Evolutionary conservation across 2,113 vertebrate genomes (phyloP), one percentile per base, ranked within the genome.

Genomic region (Bombycilla garrulus): DNA sequence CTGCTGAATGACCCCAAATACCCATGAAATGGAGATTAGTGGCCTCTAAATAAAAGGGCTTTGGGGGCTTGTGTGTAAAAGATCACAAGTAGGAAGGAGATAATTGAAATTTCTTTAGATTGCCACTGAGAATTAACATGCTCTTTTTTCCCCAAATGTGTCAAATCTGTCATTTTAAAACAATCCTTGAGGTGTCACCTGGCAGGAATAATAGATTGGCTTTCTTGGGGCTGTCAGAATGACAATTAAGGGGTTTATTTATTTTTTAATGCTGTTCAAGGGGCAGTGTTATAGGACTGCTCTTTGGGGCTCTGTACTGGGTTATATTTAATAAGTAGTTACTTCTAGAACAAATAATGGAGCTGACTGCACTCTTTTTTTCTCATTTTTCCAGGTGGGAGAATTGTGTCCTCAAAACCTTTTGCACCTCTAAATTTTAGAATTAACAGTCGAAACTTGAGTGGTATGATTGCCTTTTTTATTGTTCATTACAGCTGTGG

Each of bases 401-500:
- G 99, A 98, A 99, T 99, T 78, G 99, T 99, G 90, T 99, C 99
- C 93, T 99, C 99, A 67, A 99, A 99, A 98, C 99, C 99, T 94
- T 99, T 99, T 98, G 99, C 99, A 97, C 99, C 99, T 97, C 98
- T 99, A 53, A 99, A 99, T 97, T 99, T 99, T 96, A 98, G 99
- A 98, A 99, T 99, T 97, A 99, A 99, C 98, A 99, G 99, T 98
- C 98, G 99, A 98, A 99, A 99, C 98, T 98, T 99, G 98, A 99
- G 99, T 77, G 99, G 99, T 99, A 98, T 98, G 98, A 42, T 70
- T 65, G 36, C 19, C 25, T 12, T 94, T 76, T 66, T 62, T 67
- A 9, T 91, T 78, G 15, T 48, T 91, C 19, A 3, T 78, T 57
- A 12, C n/a, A 31, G 1, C 15, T 16, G 6, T 3, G 6, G 15